Conservation (phyloP, 1,140 invertebrate genomes). For the Danaus plexippus region DNA sequence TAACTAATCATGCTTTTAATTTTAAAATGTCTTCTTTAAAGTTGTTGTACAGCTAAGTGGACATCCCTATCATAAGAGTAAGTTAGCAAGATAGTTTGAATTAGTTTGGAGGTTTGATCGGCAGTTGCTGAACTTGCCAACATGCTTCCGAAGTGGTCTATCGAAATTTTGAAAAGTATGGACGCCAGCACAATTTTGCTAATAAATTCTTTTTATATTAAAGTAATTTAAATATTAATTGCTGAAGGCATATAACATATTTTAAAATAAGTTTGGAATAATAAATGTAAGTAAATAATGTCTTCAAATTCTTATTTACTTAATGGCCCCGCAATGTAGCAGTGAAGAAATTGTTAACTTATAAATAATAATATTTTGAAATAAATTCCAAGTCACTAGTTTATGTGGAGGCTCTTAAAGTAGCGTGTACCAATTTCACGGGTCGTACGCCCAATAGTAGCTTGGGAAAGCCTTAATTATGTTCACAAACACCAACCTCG, state of each 20-base stretch:
- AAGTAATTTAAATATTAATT: background rate
- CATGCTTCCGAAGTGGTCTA: conserved; percentile 31
- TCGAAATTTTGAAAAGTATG: conserved; percentile 15
- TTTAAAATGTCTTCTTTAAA: no score
- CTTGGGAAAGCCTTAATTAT: conserved; percentile 47
- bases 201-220: conserved; percentile 2
- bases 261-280: no score
- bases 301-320: no score
- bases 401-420: conserved; percentile 27
- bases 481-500: conserved; percentile 35
- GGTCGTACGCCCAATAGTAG: conserved; percentile 43
- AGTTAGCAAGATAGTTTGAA: conserved; percentile 33
- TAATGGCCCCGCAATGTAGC: no score
- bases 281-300: no score
- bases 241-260: no score
- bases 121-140: conserved; percentile 35
- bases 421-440: conserved; percentile 58
- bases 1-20: no score
- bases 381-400: conserved; percentile 17
- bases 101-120: conserved; percentile 39
- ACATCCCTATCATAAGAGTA: conserved; percentile 20
- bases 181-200: conserved; percentile 9
- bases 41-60: background rate
- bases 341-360: no score
- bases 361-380: conserved; percentile 7